Percentiles rank a stretch among this genome's conserved stretches.
phyloP scores from a whole-genome alignment of 2,797 vertebrate genomes.

The Sylvia borin region DNA sequence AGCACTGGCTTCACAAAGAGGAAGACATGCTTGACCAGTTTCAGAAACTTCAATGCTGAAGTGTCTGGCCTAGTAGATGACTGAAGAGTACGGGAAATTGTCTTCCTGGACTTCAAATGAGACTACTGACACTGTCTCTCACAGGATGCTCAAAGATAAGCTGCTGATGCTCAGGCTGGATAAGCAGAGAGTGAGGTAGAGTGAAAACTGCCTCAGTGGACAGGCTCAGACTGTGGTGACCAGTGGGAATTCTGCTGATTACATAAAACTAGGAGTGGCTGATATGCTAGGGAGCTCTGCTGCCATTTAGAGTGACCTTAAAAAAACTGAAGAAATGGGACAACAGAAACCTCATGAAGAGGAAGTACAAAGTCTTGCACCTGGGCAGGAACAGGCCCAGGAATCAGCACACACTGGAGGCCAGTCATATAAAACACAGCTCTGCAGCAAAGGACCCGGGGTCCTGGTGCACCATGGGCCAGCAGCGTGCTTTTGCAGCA shows the following conservation, averaged over 20 bases:
- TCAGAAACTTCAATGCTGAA: not conserved
- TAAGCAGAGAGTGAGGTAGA: not conserved
- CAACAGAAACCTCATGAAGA: not conserved
- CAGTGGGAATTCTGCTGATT: not conserved
- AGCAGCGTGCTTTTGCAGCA: not conserved
- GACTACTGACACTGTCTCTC: not conserved
- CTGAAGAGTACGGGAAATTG: not conserved
- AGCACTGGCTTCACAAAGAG: not conserved
- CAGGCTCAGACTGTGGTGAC: not conserved
- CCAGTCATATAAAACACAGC: not conserved
- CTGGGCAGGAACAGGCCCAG: not conserved
- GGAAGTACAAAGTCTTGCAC: not conserved
- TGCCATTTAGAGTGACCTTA: not conserved
- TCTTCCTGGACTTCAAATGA: not conserved
- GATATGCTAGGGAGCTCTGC: fast-evolving
- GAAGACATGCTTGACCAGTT: not conserved
- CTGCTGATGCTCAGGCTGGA: not conserved
- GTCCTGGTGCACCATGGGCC: not conserved
- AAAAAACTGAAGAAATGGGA: not conserved
- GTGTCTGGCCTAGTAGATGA: not conserved
- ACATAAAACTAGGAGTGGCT: not conserved
- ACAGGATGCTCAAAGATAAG: not conserved
- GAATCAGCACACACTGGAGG: not conserved
- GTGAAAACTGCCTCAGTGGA: not conserved
- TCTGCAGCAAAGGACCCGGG: not conserved